These are phyloP conservation scores for Istiophorus platypterus DNA, from an alignment of 2,113 vertebrate species.

Conservation along the genomic window DNA sequence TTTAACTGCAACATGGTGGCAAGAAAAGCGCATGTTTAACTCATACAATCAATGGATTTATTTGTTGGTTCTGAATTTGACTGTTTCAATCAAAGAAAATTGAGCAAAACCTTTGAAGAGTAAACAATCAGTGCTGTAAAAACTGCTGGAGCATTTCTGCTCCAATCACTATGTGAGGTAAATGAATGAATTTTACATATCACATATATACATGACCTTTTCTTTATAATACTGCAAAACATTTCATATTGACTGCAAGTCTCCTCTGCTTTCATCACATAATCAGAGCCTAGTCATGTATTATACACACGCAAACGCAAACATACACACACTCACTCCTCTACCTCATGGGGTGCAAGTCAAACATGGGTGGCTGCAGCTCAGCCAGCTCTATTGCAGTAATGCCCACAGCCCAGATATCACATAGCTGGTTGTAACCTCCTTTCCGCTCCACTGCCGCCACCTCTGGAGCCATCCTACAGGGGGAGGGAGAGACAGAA, in stretches of 20 bases:
- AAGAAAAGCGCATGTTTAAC: too few species aligned
- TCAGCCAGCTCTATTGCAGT: slow-evolving; percentile 98
- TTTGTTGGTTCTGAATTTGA: neutral
- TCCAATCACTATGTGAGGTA: neutral
- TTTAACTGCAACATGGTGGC: too few species aligned
- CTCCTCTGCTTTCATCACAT: too few species aligned
- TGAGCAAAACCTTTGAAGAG: neutral
- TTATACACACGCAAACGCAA: neutral
- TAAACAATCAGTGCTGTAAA: neutral
- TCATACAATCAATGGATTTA: too few species aligned
- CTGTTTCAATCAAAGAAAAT: neutral
- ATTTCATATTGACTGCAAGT: too few species aligned
- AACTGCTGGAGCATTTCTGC: neutral
- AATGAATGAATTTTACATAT: neutral
- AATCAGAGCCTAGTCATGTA: too few species aligned
- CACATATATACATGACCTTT: neutral
- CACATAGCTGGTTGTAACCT: slow-evolving; percentile 98
- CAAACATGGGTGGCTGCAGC: slow-evolving; percentile 98
- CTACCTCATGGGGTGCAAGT: slow-evolving; percentile 98
- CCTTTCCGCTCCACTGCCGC: slow-evolving; percentile 99
- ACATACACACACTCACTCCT: slow-evolving; percentile 34
- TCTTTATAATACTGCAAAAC: neutral
- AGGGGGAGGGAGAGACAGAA: neutral
- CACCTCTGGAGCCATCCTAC: slow-evolving; percentile 99
- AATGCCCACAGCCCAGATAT: slow-evolving; percentile 98